Conservation (phyloP, 2,888 invertebrate species). For the Chrysolina americana region DNA sequence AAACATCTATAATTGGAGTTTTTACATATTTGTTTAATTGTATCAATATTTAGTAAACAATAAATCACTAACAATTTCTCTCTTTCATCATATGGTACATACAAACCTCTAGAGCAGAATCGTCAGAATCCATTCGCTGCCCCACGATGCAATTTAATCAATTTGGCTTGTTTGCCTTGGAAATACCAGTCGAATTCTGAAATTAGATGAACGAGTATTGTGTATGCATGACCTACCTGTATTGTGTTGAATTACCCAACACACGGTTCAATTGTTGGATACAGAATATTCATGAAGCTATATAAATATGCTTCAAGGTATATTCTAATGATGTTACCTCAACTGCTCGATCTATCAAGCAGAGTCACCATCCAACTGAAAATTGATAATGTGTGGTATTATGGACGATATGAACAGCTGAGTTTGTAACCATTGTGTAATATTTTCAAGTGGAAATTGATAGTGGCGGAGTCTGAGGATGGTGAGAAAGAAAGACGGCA, state of each 20-base stretch:
- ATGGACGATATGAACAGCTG: no score
- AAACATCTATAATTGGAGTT: no score
- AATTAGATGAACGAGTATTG: conserved; percentile 65
- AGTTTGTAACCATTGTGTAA: no score
- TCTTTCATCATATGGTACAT: no score
- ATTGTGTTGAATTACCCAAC: conserved; percentile 55
- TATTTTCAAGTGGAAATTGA: no score
- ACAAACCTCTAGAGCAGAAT: conserved; percentile 26
- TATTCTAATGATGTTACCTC: conserved; percentile 36
- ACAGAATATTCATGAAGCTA: conserved; percentile 46
- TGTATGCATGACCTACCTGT: conserved; percentile 59
- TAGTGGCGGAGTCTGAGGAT: no score
- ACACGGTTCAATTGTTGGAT: conserved; percentile 54
- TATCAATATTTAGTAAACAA: no score
- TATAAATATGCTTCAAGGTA: conserved; percentile 47
- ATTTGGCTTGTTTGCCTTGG: conserved; percentile 64
- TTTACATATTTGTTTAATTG: no score
- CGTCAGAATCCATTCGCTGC: conserved; percentile 62
- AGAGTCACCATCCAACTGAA: no score
- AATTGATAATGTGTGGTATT: no score
- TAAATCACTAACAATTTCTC: no score
- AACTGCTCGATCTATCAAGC: neutral
- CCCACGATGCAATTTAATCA: conserved; percentile 65
- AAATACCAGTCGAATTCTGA: conserved; percentile 62
- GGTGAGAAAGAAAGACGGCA: no score